A percentile compares a stretch with the other conserved stretches of the same genome.
Conservation (phyloP, 2,113 vertebrate species). For the Coptodon rendalli region DNA sequence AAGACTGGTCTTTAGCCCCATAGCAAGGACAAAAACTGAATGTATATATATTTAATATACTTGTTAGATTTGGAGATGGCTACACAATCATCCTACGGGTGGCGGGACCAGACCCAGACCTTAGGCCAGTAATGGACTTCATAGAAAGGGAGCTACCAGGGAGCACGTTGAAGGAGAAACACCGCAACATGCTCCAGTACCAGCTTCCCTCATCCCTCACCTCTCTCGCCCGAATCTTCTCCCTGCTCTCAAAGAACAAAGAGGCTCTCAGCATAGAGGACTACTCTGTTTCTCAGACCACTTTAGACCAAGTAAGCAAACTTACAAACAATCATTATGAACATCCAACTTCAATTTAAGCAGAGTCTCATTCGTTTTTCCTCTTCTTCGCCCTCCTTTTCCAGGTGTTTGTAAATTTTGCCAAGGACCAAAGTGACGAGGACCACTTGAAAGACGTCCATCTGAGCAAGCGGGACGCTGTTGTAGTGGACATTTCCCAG, state of each 20-base stretch:
- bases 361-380: neutral
- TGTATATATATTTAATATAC: neutral
- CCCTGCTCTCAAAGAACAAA: slow-evolving; percentile 90
- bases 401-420: slow-evolving; percentile 98
- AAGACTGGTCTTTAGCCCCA: neutral
- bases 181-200: slow-evolving; percentile 97
- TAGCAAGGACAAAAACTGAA: neutral
- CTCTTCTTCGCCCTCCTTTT: slow-evolving; percentile 18
- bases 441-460: slow-evolving; percentile 93
- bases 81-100: slow-evolving; percentile 95
- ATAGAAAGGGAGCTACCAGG: slow-evolving; percentile 87
- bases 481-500: slow-evolving; percentile 84
- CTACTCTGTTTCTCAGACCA: slow-evolving; percentile 98
- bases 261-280: slow-evolving; percentile 93
- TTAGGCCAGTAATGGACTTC: slow-evolving; percentile 88
- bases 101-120: slow-evolving; percentile 83
- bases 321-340: too few relatives aligned
- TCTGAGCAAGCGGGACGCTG: slow-evolving; percentile 86
- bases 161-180: slow-evolving; percentile 93
- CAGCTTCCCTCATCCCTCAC: slow-evolving; percentile 89
- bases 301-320: slow-evolving; percentile 94
- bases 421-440: slow-evolving; percentile 99
- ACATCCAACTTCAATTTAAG: neutral
- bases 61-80: slow-evolving; percentile 89
- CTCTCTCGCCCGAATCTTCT: slow-evolving; percentile 93